Evolutionary conservation across 2,888 invertebrate species (phyloP), one percentile per base, ranked within the genome.

Genomic region (Hybos culiciformis): DNA sequence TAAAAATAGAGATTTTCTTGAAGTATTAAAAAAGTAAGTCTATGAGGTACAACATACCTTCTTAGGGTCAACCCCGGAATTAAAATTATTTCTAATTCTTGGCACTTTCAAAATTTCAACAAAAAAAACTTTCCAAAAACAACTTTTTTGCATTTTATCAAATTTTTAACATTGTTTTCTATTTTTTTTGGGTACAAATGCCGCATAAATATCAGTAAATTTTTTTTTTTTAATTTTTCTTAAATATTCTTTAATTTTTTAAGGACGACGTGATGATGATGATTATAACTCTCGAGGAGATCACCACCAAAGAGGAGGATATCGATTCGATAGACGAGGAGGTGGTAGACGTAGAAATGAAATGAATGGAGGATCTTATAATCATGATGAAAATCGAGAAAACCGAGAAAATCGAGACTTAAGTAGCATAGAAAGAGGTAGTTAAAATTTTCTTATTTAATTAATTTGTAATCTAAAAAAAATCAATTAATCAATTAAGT

Each of bases 401-500:
- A 57, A 58, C 50, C 58, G 58, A 31, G 64, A 64, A 50, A 53
- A 57, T 52, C 62, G 63, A 38, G 65, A 65, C 54, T 53, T 63
- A 51, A 65, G 65, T 53, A 65, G 65, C 46, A 60, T 65, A 48
- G 65, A 65, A 52, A 58, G 66, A 54, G 65, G 65, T 63, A 52
- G 52, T 48, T 50, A 38, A 21, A 5, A 20, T 15, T 8, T 15
- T 37, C 18, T 39, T 41, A 40, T 34, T n/a, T n/a, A 19, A 6
- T n/a, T n/a, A n/a, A n/a, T n/a, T n/a, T n/a, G n/a, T n/a, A n/a
- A n/a, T n/a, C n/a, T n/a, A n/a, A n/a, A n/a, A n/a, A n/a, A n/a
- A n/a, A n/a, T n/a, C n/a, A n/a, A n/a, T n/a, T n/a, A n/a, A n/a
- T n/a, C n/a, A n/a, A n/a, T n/a, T n/a, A n/a, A n/a, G n/a, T n/a